Conservation (phyloP, 1,140 invertebrate species). For the Drosophila kepulauana region DNA sequence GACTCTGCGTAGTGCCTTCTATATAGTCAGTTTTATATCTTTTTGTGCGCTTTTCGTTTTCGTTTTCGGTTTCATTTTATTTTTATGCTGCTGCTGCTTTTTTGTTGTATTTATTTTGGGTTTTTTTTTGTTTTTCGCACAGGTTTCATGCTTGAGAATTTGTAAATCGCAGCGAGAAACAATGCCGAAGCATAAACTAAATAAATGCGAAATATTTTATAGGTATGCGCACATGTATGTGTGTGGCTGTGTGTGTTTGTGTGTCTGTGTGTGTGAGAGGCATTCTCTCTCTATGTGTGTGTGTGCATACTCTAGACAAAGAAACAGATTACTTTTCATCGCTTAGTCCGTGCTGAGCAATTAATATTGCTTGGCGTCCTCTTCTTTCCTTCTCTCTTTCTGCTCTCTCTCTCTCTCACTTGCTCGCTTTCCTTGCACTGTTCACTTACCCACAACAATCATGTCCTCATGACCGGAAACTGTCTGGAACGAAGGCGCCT, state of each 20-base stretch:
- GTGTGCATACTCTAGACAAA: constrained; percentile 17
- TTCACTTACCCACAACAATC: constrained; percentile 90
- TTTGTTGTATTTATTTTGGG: constrained; percentile 19
- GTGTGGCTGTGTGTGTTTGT: constrained; percentile 30
- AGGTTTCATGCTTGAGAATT: constrained; percentile 78
- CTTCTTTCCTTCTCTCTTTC: not conserved
- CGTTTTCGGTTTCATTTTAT: constrained; percentile 33
- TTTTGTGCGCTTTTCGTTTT: constrained; percentile 24
- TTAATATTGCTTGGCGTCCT: constrained; percentile 68
- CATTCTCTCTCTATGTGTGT: not conserved
- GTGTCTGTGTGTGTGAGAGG: constrained; percentile 9
- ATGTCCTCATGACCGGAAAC: constrained; percentile 91
- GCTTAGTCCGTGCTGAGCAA: constrained; percentile 72
- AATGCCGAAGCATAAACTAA: constrained; percentile 78
- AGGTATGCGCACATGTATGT: constrained; percentile 10
- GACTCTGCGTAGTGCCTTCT: constrained; percentile 27
- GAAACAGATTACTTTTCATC: constrained; percentile 79
- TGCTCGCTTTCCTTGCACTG: not conserved
- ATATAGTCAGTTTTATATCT: constrained; percentile 14
- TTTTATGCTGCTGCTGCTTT: constrained; percentile 6
- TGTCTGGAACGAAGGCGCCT: constrained; percentile 91
- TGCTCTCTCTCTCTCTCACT: constrained; percentile 1
- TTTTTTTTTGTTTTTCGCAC: constrained; percentile 57
- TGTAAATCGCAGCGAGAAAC: constrained; percentile 82
- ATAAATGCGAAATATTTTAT: constrained; percentile 83